phyloP scores from a whole-genome alignment of 2,113 vertebrate genomes.

The Pontoporia blainvillei region DNA sequence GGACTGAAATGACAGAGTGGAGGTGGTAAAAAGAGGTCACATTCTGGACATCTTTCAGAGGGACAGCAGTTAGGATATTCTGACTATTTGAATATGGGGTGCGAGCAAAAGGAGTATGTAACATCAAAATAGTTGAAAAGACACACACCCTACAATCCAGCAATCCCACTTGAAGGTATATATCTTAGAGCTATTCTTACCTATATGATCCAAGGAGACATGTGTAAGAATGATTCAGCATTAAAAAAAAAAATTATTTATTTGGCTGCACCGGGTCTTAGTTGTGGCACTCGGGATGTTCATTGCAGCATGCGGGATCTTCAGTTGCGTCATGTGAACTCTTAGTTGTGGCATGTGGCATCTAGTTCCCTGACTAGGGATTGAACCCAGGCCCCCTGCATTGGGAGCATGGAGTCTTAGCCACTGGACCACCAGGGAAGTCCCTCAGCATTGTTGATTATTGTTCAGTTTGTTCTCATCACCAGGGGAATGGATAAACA shows the following conservation, averaged over 20 bases:
- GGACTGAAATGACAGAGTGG: background rate
- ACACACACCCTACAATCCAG: background rate
- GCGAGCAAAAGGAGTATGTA: background rate
- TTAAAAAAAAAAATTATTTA: too few species aligned
- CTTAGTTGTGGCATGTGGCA: too few species aligned
- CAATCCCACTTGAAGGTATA: background rate
- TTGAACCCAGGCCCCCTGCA: too few species aligned
- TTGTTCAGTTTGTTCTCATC: background rate
- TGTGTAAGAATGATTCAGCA: background rate
- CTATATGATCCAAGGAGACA: background rate
- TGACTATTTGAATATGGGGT: background rate
- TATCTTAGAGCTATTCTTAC: background rate
- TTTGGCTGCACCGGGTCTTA: too few species aligned
- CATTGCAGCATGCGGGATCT: too few species aligned
- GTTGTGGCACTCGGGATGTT: too few species aligned
- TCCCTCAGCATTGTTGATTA: background rate
- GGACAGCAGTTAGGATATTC: background rate
- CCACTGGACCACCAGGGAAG: too few species aligned
- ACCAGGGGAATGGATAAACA: background rate
- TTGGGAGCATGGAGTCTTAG: too few species aligned
- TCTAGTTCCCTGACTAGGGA: too few species aligned
- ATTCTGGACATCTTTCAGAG: background rate
- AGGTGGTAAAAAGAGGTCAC: background rate
- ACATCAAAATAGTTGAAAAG: background rate
- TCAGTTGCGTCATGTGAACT: too few species aligned